Evolutionary conservation across 2,888 invertebrate genomes (phyloP).

Genomic region (Ceraclea dissimilis): DNA sequence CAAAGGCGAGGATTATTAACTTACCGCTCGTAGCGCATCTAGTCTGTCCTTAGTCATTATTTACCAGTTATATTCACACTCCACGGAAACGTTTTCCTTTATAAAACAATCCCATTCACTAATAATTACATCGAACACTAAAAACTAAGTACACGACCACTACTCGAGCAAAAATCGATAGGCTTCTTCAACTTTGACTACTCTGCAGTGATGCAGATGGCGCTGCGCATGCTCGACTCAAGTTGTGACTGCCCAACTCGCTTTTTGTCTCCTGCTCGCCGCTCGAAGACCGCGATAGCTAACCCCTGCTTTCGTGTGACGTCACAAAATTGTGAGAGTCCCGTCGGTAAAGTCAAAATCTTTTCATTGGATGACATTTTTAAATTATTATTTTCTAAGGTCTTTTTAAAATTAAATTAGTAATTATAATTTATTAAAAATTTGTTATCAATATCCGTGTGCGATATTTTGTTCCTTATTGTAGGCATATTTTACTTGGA

Average conservation of each 20-base stretch:
- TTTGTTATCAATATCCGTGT: no score
- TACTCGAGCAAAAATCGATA: constrained; percentile 77
- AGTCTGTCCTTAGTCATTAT: constrained; percentile 94
- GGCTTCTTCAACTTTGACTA: constrained; percentile 54
- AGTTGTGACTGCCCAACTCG: background rate
- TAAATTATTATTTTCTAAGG: background rate
- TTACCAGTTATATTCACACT: constrained; percentile 55
- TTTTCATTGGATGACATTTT: background rate
- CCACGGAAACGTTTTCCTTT: constrained; percentile 58
- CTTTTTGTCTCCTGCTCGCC: background rate
- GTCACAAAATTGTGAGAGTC: constrained; percentile 28
- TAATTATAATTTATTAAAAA: no score
- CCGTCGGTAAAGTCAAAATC: constrained; percentile 29
- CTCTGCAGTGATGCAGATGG: constrained; percentile 54
- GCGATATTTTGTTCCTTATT: no score
- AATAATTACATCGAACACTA: constrained; percentile 63
- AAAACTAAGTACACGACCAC: constrained; percentile 66
- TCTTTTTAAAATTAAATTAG: no score
- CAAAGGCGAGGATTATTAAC: constrained; percentile 31
- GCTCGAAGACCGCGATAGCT: background rate
- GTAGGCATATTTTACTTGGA: no score
- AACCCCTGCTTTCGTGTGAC: constrained; percentile 28
- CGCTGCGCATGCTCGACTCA: constrained; percentile 42
- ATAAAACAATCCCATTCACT: constrained; percentile 74
- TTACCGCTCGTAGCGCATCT: constrained; percentile 92